phyloP scores from a whole-genome alignment of 2,888 invertebrate genomes.

The Octonoba sinensis region DNA sequence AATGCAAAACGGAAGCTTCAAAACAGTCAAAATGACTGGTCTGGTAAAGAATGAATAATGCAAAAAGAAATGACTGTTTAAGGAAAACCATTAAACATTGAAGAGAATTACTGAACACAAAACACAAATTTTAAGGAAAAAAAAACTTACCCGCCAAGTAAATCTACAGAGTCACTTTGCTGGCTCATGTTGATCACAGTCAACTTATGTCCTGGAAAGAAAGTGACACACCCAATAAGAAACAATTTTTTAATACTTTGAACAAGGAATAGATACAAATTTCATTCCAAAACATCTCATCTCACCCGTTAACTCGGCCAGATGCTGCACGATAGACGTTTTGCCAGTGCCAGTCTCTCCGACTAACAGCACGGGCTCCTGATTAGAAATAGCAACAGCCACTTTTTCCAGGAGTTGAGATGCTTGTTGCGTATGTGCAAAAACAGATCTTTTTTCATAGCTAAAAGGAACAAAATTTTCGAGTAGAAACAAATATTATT shows the following conservation, averaged over 20 bases:
- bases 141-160: conserved; percentile 82
- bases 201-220: conserved; percentile 78
- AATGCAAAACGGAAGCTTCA: too few species aligned
- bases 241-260: too few species aligned
- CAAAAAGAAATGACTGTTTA: too few species aligned
- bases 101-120: not conserved
- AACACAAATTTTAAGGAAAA: not conserved
- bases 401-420: conserved; percentile 88
- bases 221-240: not conserved
- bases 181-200: conserved; percentile 98
- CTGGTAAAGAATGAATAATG: too few species aligned
- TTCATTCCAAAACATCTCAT: too few species aligned
- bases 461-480: not conserved
- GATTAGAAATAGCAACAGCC: conserved; percentile 83
- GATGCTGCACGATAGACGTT: conserved; percentile 92
- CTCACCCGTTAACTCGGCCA: conserved; percentile 82
- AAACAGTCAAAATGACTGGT: too few species aligned
- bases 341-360: conserved; percentile 99
- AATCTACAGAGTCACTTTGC: conserved; percentile 96
- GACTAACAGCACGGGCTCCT: conserved; percentile 92
- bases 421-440: conserved; percentile 78
- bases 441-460: conserved; percentile 68
- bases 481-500: not conserved
- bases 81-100: too few species aligned
- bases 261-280: too few species aligned